Conservation (phyloP, 2,113 vertebrate species). For the Oreotrochilus melanogaster region DNA sequence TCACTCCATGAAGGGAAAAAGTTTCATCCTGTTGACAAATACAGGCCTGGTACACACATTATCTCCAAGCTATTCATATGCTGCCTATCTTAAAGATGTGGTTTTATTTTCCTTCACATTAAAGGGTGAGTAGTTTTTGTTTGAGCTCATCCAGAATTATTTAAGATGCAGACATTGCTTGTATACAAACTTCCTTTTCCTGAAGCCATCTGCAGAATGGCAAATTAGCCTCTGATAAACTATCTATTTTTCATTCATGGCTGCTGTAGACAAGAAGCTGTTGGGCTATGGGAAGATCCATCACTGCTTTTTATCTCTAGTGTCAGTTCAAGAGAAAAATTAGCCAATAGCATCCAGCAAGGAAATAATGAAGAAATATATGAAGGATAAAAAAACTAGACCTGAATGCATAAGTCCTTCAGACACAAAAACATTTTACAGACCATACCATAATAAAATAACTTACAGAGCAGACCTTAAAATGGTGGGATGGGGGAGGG, state of each 20-base stretch:
- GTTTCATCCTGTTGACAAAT: background rate
- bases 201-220: conserved; percentile 26
- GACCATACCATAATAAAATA: background rate
- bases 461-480: background rate
- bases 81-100: background rate
- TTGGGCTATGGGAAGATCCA: background rate
- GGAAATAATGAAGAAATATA: background rate
- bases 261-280: conserved; percentile 18
- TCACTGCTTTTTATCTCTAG: background rate
- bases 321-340: background rate
- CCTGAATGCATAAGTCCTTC: background rate
- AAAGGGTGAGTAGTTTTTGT: background rate
- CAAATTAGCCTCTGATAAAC: conserved; percentile 26
- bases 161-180: background rate
- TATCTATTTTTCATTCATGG: conserved; percentile 32
- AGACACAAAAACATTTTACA: background rate
- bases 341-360: background rate
- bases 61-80: background rate
- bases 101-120: background rate
- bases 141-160: conserved; percentile 28
- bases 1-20: background rate
- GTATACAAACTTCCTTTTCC: background rate
- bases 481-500: rapidly evolving
- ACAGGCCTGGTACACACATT: background rate
- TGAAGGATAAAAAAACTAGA: background rate